Evolutionary conservation across 2,113 vertebrate genomes (phyloP).

Genomic region (Anarrhichthys ocellatus): DNA sequence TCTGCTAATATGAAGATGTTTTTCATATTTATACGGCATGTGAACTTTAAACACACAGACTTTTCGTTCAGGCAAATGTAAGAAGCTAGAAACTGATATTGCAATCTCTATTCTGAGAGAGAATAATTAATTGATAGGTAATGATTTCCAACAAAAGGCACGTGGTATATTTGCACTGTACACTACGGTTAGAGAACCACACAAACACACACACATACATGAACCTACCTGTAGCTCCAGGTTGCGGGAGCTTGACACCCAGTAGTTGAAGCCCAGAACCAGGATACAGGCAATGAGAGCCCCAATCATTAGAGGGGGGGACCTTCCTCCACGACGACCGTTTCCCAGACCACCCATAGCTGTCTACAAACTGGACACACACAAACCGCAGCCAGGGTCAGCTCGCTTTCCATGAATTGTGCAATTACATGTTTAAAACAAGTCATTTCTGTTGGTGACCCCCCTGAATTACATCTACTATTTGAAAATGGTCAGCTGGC

Average conservation of each 20-base stretch:
- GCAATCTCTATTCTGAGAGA: background rate
- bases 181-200: background rate
- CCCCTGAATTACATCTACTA: background rate
- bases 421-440: background rate
- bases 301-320: slow-evolving; percentile 89
- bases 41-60: background rate
- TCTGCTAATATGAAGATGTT: background rate
- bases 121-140: background rate
- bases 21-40: background rate
- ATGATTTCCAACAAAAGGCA: background rate
- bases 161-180: background rate
- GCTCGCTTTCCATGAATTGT: background rate
- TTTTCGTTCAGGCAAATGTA: background rate
- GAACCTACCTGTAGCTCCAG: slow-evolving; percentile 89
- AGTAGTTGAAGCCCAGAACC: slow-evolving; percentile 95
- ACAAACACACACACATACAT: background rate
- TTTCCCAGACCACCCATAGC: slow-evolving; percentile 90
- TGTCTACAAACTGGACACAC: slow-evolving; percentile 32
- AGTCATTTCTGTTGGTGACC: background rate
- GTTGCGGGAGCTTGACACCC: slow-evolving; percentile 92
- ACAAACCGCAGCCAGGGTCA: slow-evolving; percentile 23
- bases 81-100: background rate
- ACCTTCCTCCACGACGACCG: slow-evolving; percentile 90
- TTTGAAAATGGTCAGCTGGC: background rate
- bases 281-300: slow-evolving; percentile 89